Conservation (phyloP, 2,888 invertebrate species). For the Sympetrum striolatum region DNA sequence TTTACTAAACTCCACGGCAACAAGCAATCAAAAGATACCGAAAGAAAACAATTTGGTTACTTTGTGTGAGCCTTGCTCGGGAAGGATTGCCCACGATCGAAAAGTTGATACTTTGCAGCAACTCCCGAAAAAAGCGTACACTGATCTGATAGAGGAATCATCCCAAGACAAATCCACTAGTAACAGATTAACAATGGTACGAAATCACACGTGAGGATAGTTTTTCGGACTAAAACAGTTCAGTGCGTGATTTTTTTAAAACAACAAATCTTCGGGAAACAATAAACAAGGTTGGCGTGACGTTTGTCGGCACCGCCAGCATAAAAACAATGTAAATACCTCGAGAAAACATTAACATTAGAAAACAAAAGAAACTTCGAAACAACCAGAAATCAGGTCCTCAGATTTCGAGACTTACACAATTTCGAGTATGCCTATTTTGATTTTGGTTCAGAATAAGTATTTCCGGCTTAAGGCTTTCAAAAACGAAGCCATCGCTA, state of each 20-base stretch:
- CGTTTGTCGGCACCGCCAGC: not conserved
- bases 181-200: not conserved
- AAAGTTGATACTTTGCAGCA: not conserved
- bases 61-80: not conserved
- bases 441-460: constrained; percentile 23
- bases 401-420: not conserved
- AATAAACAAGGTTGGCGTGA: not conserved
- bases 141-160: not conserved
- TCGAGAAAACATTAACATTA: not conserved
- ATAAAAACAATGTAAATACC: not conserved
- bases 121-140: not conserved
- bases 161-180: not conserved
- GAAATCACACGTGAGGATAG: not conserved
- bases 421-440: not conserved
- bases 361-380: not conserved
- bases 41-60: not conserved
- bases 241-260: not conserved
- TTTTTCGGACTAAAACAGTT: constrained; percentile 11
- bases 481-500: not conserved
- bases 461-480: not conserved
- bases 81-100: not conserved
- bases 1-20: not conserved
- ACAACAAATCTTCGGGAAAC: not conserved
- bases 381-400: not conserved
- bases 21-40: not conserved